Evolutionary conservation across 2,797 vertebrate genomes (phyloP).

Genomic region (Ctenopoma kingsleyae): DNA sequence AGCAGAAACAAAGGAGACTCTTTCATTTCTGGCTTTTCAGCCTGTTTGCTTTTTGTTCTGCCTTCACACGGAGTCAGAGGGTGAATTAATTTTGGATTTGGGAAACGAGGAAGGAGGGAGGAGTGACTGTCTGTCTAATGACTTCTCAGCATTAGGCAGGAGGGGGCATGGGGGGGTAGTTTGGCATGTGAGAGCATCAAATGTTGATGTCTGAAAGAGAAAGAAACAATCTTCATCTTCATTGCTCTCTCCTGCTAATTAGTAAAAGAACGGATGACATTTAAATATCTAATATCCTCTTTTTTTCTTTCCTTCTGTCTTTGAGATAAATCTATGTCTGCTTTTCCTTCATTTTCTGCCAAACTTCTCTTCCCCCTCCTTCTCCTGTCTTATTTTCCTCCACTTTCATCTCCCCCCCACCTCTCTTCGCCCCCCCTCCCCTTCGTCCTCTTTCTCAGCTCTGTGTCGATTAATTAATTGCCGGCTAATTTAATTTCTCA

Average conservation of each 20-base stretch:
- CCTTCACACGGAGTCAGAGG: constrained; percentile 39
- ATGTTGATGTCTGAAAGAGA: constrained; percentile 47
- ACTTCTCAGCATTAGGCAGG: constrained; percentile 20
- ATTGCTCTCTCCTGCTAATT: constrained; percentile 60
- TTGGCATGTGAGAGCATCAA: constrained; percentile 52
- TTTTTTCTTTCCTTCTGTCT: constrained; percentile 40
- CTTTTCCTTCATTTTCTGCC: constrained; percentile 59
- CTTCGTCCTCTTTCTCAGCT: constrained; percentile 67
- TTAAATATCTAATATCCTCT: constrained; percentile 61
- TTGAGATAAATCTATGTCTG: constrained; percentile 53
- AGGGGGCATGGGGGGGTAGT: neutral
- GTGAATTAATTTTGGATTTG: constrained; percentile 49
- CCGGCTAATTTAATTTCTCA: constrained; percentile 86
- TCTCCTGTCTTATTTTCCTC: constrained; percentile 16
- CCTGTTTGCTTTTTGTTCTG: constrained; percentile 28
- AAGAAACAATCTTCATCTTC: constrained; percentile 37
- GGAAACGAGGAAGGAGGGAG: neutral
- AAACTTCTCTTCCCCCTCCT: constrained; percentile 14
- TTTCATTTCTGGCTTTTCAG: constrained; percentile 15
- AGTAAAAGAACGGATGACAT: constrained; percentile 61
- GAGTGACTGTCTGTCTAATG: constrained; percentile 23
- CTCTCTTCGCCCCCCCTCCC: constrained; percentile 22
- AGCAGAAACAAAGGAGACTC: constrained; percentile 6
- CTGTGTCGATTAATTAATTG: constrained; percentile 87
- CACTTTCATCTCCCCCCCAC: constrained; percentile 42